Evolutionary conservation across 2,888 invertebrate species (phyloP).

Genomic region (Pterobdella sp.): DNA sequence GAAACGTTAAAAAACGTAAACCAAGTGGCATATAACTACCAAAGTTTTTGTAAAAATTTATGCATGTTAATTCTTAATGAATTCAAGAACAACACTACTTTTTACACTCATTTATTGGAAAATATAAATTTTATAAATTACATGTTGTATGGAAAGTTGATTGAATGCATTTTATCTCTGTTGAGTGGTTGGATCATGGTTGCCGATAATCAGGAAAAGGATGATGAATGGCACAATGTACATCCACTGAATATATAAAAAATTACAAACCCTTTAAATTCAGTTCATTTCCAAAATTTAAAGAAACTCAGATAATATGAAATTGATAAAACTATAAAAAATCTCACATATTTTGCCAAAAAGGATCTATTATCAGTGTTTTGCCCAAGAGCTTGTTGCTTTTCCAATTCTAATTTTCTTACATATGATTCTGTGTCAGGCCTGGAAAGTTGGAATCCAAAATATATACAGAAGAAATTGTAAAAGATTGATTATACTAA

Average conservation of each 20-base stretch:
- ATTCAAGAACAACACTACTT: too few relatives aligned
- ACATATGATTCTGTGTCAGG: slow-evolving; percentile 93
- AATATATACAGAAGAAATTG: background rate
- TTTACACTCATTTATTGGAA: too few relatives aligned
- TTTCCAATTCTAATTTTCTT: slow-evolving; percentile 82
- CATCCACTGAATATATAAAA: slow-evolving; percentile 99
- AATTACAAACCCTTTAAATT: too few relatives aligned
- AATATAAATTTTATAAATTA: too few relatives aligned
- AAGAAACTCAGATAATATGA: too few relatives aligned
- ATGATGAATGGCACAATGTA: slow-evolving; percentile 89
- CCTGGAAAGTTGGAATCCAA: slow-evolving; percentile 51
- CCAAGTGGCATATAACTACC: too few relatives aligned
- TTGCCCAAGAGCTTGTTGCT: slow-evolving; percentile 63
- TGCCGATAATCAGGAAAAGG: slow-evolving; percentile 75
- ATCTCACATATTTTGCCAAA: slow-evolving; percentile 89
- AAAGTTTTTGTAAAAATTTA: too few relatives aligned
- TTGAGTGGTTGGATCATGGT: slow-evolving; percentile 49
- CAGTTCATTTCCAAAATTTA: too few relatives aligned
- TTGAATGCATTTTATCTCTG: slow-evolving; percentile 29
- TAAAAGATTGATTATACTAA: slow-evolving; percentile 49
- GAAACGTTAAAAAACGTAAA: too few relatives aligned
- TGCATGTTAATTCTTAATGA: too few relatives aligned
- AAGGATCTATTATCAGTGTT: slow-evolving; percentile 78
- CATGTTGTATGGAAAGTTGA: too few relatives aligned
- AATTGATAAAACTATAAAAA: too few relatives aligned